Conservation (phyloP, 2,888 invertebrate genomes). For the Epirrita christyi region DNA sequence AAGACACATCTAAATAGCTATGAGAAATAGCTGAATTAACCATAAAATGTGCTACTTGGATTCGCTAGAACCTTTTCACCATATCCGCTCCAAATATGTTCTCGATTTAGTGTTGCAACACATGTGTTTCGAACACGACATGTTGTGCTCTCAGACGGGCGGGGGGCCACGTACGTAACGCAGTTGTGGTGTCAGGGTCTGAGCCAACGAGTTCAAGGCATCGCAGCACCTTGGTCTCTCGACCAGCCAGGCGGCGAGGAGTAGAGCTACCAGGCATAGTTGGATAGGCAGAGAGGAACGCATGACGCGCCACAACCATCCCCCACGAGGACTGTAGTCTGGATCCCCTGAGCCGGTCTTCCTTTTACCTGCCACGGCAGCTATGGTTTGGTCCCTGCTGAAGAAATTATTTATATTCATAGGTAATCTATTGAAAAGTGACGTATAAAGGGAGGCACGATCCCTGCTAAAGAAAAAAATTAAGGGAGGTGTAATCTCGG, state of each 20-base stretch:
- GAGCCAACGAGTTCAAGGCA: constrained; percentile 89
- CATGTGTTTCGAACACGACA: constrained; percentile 43
- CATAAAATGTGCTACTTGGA: constrained; percentile 23
- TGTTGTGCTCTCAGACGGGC: constrained; percentile 85
- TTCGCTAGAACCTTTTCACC: constrained; percentile 17
- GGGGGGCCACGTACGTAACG: constrained; percentile 93
- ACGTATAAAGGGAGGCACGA: too few species aligned
- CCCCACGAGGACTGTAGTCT: constrained; percentile 80
- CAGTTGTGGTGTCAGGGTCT: constrained; percentile 91
- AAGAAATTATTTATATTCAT: too few species aligned
- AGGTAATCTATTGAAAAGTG: too few species aligned
- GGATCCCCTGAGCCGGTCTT: constrained; percentile 85
- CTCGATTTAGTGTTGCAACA: constrained; percentile 21
- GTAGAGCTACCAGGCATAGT: constrained; percentile 88
- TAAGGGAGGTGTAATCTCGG: too few species aligned
- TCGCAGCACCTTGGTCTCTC: constrained; percentile 92
- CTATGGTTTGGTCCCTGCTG: constrained; percentile 59
- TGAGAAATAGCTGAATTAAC: constrained; percentile 23
- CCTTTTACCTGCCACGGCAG: constrained; percentile 61
- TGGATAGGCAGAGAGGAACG: constrained; percentile 92
- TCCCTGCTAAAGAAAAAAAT: too few species aligned
- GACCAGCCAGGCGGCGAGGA: constrained; percentile 90
- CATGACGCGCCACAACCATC: constrained; percentile 90
- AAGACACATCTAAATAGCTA: constrained; percentile 27
- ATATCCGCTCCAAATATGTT: constrained; percentile 18